Base-by-base conservation (phyloP, 2,113 vertebrate genomes). In the Hydrochoerus hydrochaeris region DNA sequence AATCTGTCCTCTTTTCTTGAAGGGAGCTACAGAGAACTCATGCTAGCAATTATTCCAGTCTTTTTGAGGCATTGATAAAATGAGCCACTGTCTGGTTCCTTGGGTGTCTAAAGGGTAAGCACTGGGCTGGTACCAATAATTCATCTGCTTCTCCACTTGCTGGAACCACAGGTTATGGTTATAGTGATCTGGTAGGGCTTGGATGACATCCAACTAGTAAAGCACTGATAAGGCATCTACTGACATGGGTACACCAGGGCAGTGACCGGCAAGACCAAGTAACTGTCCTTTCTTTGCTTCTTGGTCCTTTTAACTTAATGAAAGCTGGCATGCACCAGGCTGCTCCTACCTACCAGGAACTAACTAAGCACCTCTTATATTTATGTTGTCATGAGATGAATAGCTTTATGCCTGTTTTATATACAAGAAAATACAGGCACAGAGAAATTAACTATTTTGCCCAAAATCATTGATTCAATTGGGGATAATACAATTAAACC, bases 391-490 rank as follows among this genome's bases (percentile, higher is more conserved):
- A 80, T 78, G 58, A 69, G 24, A 17, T 20, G 88, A 69, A 52
- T 32, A 24, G 28, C 24, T 32, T 81, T 62, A 49, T 62, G 22
- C 7, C 32, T 67, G 17, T 73, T 84, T 92, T 71, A 58, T 30
- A 75, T 57, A 46, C 30, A 49, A 80, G 41, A 14, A 78, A 30
- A 77, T 30, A 77, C 6, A 28, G 28, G 77, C 46, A 49, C 30
- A 32, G 91, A 90, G 94, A 83, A 87, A 77, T 80, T 20, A 90
- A 35, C 7, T 85, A 71, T 93, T 84, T 93, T 71, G 1, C 5
- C 44, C 30, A 32, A 78, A 28, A 35, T 82, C 32, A 69, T 22
- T 52, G 44, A 90, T 19, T 28, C 54, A 69, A 3, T 14, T 73
- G 81, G 44, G 60, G 60, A 24, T 30, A 44, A 44, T 9, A 44